Conservation (phyloP, 2,888 invertebrate genomes). For the Ryuthela nishihirai region DNA sequence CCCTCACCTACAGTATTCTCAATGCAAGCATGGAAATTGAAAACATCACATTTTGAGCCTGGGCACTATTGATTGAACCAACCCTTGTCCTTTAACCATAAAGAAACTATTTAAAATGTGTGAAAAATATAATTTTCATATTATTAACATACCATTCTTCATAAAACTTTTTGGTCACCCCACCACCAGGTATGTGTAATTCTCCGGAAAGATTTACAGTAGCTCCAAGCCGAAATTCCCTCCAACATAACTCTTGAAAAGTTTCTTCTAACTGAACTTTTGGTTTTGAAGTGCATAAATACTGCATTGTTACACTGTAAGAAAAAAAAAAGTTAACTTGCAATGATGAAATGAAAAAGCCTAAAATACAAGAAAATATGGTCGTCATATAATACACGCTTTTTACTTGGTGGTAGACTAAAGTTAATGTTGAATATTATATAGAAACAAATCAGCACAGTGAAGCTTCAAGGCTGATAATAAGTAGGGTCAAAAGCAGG, state of each 20-base stretch:
- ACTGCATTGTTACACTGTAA: constrained; percentile 18
- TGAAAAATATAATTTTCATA: background rate
- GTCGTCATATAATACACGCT: no score
- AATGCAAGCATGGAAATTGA: no score
- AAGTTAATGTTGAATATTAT: no score
- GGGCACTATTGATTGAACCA: no score
- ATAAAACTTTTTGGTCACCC: constrained; percentile 7
- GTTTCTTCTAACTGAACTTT: background rate
- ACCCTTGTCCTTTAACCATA: no score
- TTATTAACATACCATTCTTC: constrained; percentile 14
- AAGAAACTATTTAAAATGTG: background rate
- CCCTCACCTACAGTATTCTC: no score
- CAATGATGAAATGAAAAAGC: background rate
- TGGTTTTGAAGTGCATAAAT: constrained; percentile 1
- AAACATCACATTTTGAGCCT: no score
- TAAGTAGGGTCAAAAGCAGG: no score
- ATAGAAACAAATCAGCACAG: no score
- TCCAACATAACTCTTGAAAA: constrained; percentile 10
- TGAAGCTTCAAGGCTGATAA: no score
- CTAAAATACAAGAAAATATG: background rate
- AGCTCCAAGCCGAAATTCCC: constrained; percentile 7
- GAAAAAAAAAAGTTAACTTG: background rate
- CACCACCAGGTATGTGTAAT: constrained; percentile 20
- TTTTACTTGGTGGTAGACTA: no score
- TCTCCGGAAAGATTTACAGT: constrained; percentile 2